phyloP scores from a whole-genome alignment of 2,113 vertebrate species.

The Andinoacara biseriatus region DNA sequence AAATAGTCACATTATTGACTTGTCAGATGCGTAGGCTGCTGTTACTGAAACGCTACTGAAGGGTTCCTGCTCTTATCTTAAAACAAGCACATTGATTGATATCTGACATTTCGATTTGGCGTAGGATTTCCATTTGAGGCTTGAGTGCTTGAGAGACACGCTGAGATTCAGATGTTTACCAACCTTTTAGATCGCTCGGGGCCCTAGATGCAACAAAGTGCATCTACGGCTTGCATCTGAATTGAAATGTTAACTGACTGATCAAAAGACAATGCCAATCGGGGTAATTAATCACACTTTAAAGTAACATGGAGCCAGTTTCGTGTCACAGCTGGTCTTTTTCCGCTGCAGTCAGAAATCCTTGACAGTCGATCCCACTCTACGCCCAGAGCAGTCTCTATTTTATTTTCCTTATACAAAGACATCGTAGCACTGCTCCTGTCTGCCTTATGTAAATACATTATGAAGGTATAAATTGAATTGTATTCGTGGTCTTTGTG shows the following conservation, averaged over 20 bases:
- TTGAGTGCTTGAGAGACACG: conserved; percentile 25
- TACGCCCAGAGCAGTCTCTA: conserved; percentile 35
- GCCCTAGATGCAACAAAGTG: conserved; percentile 42
- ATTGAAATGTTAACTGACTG: conserved; percentile 52
- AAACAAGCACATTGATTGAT: conserved; percentile 54
- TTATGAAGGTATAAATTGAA: conserved; percentile 50
- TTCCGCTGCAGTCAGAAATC: conserved; percentile 39
- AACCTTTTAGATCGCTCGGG: conserved; percentile 45
- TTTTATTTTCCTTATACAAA: conserved; percentile 34
- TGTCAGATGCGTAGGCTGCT: conserved; percentile 32
- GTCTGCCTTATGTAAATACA: conserved; percentile 44
- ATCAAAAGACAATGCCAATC: conserved; percentile 61
- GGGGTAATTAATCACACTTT: conserved; percentile 62
- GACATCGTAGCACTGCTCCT: conserved; percentile 49
- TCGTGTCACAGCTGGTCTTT: conserved; percentile 3
- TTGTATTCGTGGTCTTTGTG: conserved; percentile 40
- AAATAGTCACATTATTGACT: conserved; percentile 40
- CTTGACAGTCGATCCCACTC: conserved; percentile 44
- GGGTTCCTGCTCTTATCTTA: conserved; percentile 19
- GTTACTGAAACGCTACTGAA: conserved; percentile 19
- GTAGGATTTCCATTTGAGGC: conserved; percentile 36
- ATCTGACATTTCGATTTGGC: conserved; percentile 58
- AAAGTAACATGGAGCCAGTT: conserved; percentile 37
- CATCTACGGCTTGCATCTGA: conserved; percentile 27
- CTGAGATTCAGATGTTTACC: conserved; percentile 15